Evolutionary conservation across 2,888 invertebrate genomes (phyloP), one percentile per base, ranked within the genome.

Genomic region (Andrena camellia): DNA sequence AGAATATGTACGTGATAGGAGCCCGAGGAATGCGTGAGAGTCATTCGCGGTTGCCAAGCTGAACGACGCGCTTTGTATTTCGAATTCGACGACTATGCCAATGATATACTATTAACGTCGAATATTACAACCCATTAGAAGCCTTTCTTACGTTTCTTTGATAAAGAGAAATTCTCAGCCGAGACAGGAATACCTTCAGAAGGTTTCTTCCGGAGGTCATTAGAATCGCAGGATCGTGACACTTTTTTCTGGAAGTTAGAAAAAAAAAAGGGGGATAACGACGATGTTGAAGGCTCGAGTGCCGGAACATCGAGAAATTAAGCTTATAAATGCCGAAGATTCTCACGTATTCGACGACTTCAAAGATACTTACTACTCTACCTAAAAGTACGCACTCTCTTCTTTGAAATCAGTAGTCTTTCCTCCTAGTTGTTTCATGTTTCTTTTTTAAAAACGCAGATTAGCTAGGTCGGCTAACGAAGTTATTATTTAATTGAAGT

Each of bases 401-500:
- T 86, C 86, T 87, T 83, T 87, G 71, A 81, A 86, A 74, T 86
- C 86, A 87, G 74, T 89, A 86, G 88, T 87, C 82, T 86, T 88
- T 89, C 86, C 76, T 77, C 73, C 83, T 86, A 88, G 86, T 86
- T 88, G 81, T 86, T 88, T 86, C 79, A 79, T 86, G 78, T 89
- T 85, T 86, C 84, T 86, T 84, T 88, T 78, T 77, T 84, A 80
- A 79, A 79, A 57, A 90, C 73, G 79, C 86, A 84, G 83, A 88
- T 88, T 89, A 89, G 88, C 86, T 89, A 89, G 88, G 86, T 86
- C 83, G 76, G 88, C 88, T 89, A 88, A 90, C 75, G 88, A 85
- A 89, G 77, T 89, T 89, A 88, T 89, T 86, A 89, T 89, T 89
- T 90, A 89, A 89, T 90, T 85, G 48, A 87, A 86, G 86, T 79